Conservation (phyloP, 1,140 invertebrate genomes). For the Lucilia cuprina region DNA sequence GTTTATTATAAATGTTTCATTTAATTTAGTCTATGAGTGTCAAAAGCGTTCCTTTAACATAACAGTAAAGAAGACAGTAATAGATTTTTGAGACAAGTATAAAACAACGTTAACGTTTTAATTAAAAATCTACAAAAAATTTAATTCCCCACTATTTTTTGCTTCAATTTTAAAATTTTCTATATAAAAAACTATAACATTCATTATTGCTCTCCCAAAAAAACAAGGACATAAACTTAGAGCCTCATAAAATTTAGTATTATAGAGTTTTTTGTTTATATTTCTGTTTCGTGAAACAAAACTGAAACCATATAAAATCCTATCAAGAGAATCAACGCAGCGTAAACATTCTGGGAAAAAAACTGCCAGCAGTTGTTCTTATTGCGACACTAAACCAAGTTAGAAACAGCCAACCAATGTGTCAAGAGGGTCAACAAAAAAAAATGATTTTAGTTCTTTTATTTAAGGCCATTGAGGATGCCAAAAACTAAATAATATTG, state of each 20-base stretch:
- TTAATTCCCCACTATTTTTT: too few species aligned
- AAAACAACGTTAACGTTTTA: too few species aligned
- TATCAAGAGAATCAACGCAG: neutral
- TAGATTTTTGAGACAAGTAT: too few species aligned
- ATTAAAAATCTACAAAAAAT: too few species aligned
- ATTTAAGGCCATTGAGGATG: neutral
- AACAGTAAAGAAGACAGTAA: too few species aligned
- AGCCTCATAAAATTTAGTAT: neutral
- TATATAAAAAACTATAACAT: too few species aligned
- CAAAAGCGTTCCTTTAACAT: too few species aligned
- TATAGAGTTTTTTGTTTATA: neutral
- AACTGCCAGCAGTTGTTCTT: neutral
- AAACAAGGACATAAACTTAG: neutral
- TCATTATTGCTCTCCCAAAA: too few species aligned
- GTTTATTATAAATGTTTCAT: too few species aligned
- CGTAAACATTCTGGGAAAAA: neutral
- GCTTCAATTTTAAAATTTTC: too few species aligned
- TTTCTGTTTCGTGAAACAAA: neutral
- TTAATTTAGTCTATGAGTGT: too few species aligned
- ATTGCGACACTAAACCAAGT: slow-evolving; percentile 6
- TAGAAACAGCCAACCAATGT: neutral
- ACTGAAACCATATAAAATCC: slow-evolving; percentile 8
- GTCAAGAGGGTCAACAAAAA: slow-evolving; percentile 1
- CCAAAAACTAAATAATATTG: neutral
- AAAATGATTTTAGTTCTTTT: neutral